phyloP scores from a whole-genome alignment of 2,888 invertebrate species.

The Octonoba sinensis region DNA sequence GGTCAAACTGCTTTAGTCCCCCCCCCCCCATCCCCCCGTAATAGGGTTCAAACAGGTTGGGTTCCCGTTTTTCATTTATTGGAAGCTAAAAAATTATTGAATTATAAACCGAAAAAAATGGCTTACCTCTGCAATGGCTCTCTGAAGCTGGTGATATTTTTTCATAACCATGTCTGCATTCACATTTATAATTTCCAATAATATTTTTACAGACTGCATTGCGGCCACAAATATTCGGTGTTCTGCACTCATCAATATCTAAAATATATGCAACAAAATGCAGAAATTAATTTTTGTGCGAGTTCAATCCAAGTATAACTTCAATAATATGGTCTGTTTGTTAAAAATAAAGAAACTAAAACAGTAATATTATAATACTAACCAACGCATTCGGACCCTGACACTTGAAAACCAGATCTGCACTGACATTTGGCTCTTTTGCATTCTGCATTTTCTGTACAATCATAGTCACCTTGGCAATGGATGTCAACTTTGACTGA shows the following conservation, averaged over 20 bases:
- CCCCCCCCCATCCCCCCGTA: too few relatives aligned
- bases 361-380: constrained; percentile 19
- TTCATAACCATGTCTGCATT: constrained; percentile 66
- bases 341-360: too few relatives aligned
- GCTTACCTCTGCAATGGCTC: constrained; percentile 66
- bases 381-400: constrained; percentile 67
- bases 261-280: background rate
- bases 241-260: constrained; percentile 68
- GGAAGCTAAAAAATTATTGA: too few relatives aligned
- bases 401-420: constrained; percentile 66
- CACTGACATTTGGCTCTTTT: constrained; percentile 67
- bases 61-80: too few relatives aligned
- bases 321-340: too few relatives aligned
- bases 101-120: background rate
- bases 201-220: constrained; percentile 67
- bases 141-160: constrained; percentile 62
- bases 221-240: constrained; percentile 66
- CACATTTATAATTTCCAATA: constrained; percentile 67
- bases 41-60: too few relatives aligned
- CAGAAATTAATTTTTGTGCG: background rate
- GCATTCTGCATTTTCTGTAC: constrained; percentile 74
- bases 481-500: constrained; percentile 78
- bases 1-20: too few relatives aligned
- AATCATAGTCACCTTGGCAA: constrained; percentile 82
- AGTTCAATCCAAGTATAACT: background rate